phyloP scores from a whole-genome alignment of 2,797 vertebrate genomes.

The Urocyon cinereoargenteus region DNA sequence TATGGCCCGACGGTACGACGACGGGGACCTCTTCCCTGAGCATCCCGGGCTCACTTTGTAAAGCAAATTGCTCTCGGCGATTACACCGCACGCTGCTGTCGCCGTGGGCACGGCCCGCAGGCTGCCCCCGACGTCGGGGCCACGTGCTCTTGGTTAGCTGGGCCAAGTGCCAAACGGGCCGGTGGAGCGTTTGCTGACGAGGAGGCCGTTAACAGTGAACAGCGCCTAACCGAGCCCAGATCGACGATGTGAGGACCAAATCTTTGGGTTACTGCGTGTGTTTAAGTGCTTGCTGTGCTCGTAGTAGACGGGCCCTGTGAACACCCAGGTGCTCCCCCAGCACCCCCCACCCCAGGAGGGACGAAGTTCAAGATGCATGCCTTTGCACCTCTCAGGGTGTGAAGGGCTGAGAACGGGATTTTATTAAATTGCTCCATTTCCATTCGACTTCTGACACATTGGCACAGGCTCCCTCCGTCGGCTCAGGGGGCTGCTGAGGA shows the following conservation, averaged over 20 bases:
- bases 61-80: not conserved
- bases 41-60: not conserved
- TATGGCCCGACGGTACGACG: not conserved
- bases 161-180: not conserved
- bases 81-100: not conserved
- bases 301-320: not conserved
- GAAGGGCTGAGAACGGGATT: not conserved
- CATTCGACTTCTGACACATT: not conserved
- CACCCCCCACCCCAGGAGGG: too few relatives aligned
- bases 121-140: not conserved
- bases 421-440: not conserved
- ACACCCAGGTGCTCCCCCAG: not conserved
- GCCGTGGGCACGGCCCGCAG: not conserved
- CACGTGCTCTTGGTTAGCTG: not conserved
- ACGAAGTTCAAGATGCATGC: not conserved
- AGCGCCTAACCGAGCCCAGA: not conserved
- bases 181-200: not conserved
- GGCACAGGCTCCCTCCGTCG: too few relatives aligned
- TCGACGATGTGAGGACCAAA: not conserved
- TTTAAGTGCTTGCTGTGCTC: conserved; percentile 10
- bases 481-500: too few relatives aligned
- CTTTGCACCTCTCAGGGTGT: not conserved
- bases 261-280: not conserved
- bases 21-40: not conserved
- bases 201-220: not conserved